Evolutionary conservation across 2,797 vertebrate species (phyloP).

Genomic region (Erethizon dorsatum): DNA sequence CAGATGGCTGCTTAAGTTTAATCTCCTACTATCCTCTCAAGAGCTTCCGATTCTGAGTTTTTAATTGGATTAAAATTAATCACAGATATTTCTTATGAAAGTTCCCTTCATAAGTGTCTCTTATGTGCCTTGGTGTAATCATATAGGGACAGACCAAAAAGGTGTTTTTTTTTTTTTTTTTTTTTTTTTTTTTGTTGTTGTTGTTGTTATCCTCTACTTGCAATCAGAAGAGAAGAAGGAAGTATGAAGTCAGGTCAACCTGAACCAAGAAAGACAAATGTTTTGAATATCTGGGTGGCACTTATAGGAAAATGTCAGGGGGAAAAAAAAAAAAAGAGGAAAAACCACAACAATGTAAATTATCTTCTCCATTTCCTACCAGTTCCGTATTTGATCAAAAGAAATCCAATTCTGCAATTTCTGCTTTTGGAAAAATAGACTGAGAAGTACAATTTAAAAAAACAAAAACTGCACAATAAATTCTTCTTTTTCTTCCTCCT

Average conservation of each 20-base stretch:
- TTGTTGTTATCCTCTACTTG: background rate
- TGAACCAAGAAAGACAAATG: slow-evolving; percentile 35
- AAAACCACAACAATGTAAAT: background rate
- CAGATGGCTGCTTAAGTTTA: background rate
- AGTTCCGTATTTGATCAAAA: slow-evolving; percentile 35
- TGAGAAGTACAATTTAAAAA: background rate
- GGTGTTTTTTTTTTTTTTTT: background rate
- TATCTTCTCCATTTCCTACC: slow-evolving; percentile 31
- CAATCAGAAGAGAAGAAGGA: slow-evolving; percentile 15
- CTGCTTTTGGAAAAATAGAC: background rate
- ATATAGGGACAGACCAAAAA: background rate
- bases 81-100: background rate
- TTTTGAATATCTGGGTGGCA: background rate
- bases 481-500: background rate
- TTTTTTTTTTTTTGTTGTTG: too few species aligned
- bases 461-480: background rate
- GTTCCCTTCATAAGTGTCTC: background rate
- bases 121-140: background rate
- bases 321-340: background rate
- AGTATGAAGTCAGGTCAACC: background rate
- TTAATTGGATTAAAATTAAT: background rate
- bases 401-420: slow-evolving; percentile 17
- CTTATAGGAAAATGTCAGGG: slow-evolving; percentile 43
- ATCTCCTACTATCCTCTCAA: background rate
- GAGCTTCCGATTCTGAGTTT: slow-evolving; percentile 3